A percentile compares a stretch with the other conserved stretches of the same genome.
phyloP scores from a whole-genome alignment of 1,140 invertebrate genomes.

The Fopius arisanus region DNA sequence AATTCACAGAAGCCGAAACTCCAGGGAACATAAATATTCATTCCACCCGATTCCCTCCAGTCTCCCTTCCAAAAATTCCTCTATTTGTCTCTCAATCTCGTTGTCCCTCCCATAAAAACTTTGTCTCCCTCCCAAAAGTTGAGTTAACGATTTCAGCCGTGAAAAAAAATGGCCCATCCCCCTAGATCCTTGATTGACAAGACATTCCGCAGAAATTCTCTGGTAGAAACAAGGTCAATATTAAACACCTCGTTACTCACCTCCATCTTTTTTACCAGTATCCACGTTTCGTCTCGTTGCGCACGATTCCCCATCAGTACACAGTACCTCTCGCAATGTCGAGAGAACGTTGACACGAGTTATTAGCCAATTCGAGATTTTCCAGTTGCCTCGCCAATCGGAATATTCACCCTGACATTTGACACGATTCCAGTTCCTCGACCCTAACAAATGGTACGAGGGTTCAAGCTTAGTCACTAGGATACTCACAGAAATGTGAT shows the following conservation, averaged over 20 bases:
- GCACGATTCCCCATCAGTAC: constrained; percentile 1
- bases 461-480: not conserved
- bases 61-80: not conserved
- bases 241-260: constrained; percentile 23
- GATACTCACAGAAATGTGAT: constrained; percentile 3
- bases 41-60: not conserved
- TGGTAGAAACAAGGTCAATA: not conserved
- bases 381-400: not conserved
- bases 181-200: not conserved
- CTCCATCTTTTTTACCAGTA: not conserved
- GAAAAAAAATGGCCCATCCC: too few relatives aligned
- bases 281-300: constrained; percentile 10
- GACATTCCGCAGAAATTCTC: not conserved
- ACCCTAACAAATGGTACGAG: not conserved
- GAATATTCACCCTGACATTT: not conserved
- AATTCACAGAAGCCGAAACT: not conserved
- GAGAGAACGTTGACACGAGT: constrained; percentile 26
- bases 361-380: constrained; percentile 32
- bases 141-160: not conserved
- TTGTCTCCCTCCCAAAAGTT: not conserved
- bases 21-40: not conserved
- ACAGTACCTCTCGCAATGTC: not conserved
- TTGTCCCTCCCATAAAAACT: not conserved
- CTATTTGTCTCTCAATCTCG: not conserved
- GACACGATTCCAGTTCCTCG: not conserved